Base-by-base conservation (phyloP, 2,888 invertebrate species). In the Pyrocoelia pectoralis region DNA sequence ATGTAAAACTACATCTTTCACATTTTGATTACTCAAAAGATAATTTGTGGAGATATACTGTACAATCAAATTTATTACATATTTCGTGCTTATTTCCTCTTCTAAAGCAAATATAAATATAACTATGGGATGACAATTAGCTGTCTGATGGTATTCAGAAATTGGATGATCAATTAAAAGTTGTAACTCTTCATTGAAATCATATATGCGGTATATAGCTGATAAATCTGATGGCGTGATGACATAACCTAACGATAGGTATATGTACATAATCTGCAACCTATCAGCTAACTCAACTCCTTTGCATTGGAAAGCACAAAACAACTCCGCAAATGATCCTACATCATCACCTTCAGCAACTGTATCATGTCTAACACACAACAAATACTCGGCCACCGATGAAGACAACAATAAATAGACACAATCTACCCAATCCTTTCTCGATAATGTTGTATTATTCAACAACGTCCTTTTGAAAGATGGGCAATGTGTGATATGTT, bases 381-480 rank as follows among this genome's bases (percentile, higher is more conserved):
- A 1, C 24, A 56, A 8, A 50, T 56, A n/a, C 14, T 28, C 5
- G n/a, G 14, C 28, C 6, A 49, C 5, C 6, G 19, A 3, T 0
- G 56, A 66, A 28, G 57, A 38, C 33, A 67, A 52, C n/a, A 67
- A 14, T 1, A 46, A 17, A 56, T 63, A 63, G 8, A 67, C 13
- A 33, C 59, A 67, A 8, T 51, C 17, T 24, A 66, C 4, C 51
- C 59, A 68, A 10, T 52, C 29, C 2, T 29, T 33, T 1, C 13
- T 41, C 13, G 41, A 10, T 57, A 58, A 61, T 1, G 2, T 1
- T 15, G 19, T 50, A 3, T 40, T 12, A 3, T n/a, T 15, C 10
- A 61, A 3, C 6, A 2, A 43, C 57, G 17, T 5, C 1, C 10
- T 8, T 2, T 1, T 2, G 61, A 3, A 55, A 58, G 51, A 12